Evolutionary conservation across 2,797 vertebrate species (phyloP), one percentile per base, ranked within the genome.

Genomic region (Adrianichthys oophorus): DNA sequence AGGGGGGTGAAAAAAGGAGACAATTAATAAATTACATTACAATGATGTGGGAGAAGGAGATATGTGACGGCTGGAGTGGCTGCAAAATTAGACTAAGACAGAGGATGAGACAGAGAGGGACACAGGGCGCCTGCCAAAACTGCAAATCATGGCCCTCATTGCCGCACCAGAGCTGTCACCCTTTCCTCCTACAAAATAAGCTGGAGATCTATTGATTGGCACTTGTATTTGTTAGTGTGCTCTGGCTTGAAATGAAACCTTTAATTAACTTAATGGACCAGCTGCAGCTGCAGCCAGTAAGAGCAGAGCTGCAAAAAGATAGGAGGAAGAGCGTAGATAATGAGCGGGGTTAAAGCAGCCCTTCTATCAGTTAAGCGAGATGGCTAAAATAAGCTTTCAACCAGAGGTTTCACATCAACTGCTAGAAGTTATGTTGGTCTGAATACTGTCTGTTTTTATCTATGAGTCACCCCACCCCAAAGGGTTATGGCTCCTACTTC

Each of bases 261-360:
- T 92, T 94, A 93, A 94, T 94, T 93, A 93, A 92, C 89, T 92
- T 91, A 93, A 93, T 93, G 91, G 92, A 91, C 82, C 77, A 70
- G 85, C 79, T 87, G 85, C 90, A 91, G 88, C 89, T 91, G 89
- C 74, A 87, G 85, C 80, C 86, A 83, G 78, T 45, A 71, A 76
- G 78, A 24, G 79, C 82, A 78, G 80, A 64, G 84, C 76, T 68
- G 82, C 80, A 85, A 83, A 62, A 57, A 52, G 44, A 57, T 56
- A 52, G 57, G 67, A 76, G 61, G 23, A 47, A 69, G 65, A 74
- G 84, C 80, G 79, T 80, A 79, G 80, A 81, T 72, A 86, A 85
- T 85, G 85, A 87, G 87, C 79, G 76, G 82, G 86, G 88, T 85
- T 89, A 89, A 89, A 73, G 78, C 85, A 67, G 74, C 80, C 82